Evolutionary conservation across 2,113 vertebrate genomes (phyloP).

Genomic region (Chroicocephalus ridibundus): DNA sequence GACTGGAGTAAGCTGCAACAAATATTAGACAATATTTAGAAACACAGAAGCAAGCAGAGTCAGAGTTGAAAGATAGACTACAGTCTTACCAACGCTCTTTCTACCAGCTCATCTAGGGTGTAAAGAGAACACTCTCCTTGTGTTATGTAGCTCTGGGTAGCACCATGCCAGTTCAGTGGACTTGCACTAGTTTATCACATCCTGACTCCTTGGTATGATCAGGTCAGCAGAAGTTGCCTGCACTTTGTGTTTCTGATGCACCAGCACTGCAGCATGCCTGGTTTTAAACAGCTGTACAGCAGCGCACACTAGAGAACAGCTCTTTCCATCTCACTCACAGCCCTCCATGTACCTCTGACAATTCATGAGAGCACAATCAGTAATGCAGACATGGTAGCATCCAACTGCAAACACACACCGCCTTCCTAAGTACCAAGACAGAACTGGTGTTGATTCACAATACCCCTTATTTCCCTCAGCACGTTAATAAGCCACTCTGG

Average conservation of each 20-base stretch:
- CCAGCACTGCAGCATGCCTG: slow-evolving; percentile 8
- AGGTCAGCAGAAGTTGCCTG: neutral
- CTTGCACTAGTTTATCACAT: neutral
- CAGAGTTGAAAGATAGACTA: neutral
- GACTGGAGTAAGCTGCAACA: neutral
- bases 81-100: neutral
- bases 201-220: neutral
- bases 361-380: neutral
- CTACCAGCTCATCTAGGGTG: neutral
- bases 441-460: neutral
- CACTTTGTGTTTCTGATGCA: neutral
- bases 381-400: rapidly evolving
- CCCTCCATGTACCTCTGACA: rapidly evolving
- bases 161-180: neutral
- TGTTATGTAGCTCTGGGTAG: neutral
- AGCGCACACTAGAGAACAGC: slow-evolving; percentile 1
- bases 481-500: neutral
- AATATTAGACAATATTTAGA: neutral
- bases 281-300: slow-evolving; percentile 11
- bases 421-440: neutral
- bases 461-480: neutral
- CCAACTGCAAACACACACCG: neutral
- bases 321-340: neutral
- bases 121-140: neutral
- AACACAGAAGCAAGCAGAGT: neutral